Percentiles rank a stretch among this genome's conserved stretches.
phyloP scores from a whole-genome alignment of 2,113 vertebrate species.

The Crotalus viridis region DNA sequence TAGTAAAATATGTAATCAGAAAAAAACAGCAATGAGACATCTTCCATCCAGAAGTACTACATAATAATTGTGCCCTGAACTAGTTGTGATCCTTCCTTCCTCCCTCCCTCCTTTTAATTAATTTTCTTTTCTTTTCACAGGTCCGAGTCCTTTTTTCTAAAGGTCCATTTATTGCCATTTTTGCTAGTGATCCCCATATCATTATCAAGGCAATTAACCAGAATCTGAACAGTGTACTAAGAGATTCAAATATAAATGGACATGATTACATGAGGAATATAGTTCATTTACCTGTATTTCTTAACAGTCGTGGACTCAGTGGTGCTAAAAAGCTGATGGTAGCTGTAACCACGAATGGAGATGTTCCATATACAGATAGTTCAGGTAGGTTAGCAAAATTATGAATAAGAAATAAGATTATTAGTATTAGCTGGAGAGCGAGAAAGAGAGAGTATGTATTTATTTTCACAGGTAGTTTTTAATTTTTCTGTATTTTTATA shows the following conservation, averaged over 20 bases:
- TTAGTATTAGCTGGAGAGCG: background rate
- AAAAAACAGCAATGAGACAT: background rate
- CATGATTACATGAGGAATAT: slow-evolving; percentile 99
- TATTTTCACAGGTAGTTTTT: background rate
- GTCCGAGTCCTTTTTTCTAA: slow-evolving; percentile 96
- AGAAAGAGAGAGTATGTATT: background rate
- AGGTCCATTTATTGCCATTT: slow-evolving; percentile 96
- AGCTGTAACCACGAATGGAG: slow-evolving; percentile 80
- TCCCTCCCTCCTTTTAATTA: background rate
- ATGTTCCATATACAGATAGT: slow-evolving; percentile 76
- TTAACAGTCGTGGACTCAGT: slow-evolving; percentile 94
- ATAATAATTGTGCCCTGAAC: background rate
- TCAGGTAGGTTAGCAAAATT: slow-evolving; percentile 51
- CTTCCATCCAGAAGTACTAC: background rate
- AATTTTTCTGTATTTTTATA: background rate
- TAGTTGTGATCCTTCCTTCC: background rate
- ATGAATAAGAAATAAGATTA: background rate
- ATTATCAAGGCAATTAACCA: slow-evolving; percentile 99
- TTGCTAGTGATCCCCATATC: slow-evolving; percentile 97
- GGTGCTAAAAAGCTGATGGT: slow-evolving; percentile 83
- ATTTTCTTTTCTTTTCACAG: slow-evolving; percentile 63
- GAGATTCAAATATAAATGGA: slow-evolving; percentile 98
- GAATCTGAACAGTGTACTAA: slow-evolving; percentile 95
- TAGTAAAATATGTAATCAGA: background rate
- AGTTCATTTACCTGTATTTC: slow-evolving; percentile 94